Base-by-base conservation (phyloP, 2,888 invertebrate genomes). In the Epinotia ramella region DNA sequence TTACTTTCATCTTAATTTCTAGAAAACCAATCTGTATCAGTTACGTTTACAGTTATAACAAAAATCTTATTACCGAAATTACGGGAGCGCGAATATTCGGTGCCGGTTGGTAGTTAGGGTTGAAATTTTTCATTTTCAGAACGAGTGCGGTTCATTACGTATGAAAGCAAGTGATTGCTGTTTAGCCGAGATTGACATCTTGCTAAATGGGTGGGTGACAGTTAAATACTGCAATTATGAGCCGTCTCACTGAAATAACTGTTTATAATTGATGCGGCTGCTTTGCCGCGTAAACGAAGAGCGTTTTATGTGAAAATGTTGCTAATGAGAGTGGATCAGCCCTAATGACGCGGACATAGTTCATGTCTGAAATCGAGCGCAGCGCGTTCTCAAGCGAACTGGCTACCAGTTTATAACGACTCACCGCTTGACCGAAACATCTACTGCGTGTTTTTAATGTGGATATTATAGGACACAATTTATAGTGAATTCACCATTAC, bases 231-330 rank as follows among this genome's bases (percentile, higher is more conserved):
- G 88, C 86, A 89, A 91, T 91, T 91, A 90, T 88, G 87, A 88
- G 86, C 83, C 84, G 86, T 89, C 87, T 86, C 88, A 89, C 88
- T 89, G 88, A 90, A 89, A 90, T 92, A 92, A 91, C 91, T 92
- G 91, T 91, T 87, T 87, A 88, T 91, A 93, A 92, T 92, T 92
- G 89, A 87, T 82, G 87, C 86, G 86, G 88, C 86, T 84, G 87
- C 86, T 87, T 87, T 87, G 84, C 85, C 81, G 87, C 86, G 87
- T 89, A 90, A 89, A 87, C 86, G 88, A 87, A 88, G 89, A 86
- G 84, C 87, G 87, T 88, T 90, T 90, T 91, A 91, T 91, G 90
- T 91, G 92, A 91, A 89, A 90, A 90, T 89, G 89, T 91, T 88
- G 91, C 88, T 92, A 92, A 92, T 92, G 90, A 90, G 85, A 85